Percentiles rank a stretch among this genome's conserved stretches.
Evolutionary conservation across 2,888 invertebrate species (phyloP).

Genomic region (Allolobophora icterica): DNA sequence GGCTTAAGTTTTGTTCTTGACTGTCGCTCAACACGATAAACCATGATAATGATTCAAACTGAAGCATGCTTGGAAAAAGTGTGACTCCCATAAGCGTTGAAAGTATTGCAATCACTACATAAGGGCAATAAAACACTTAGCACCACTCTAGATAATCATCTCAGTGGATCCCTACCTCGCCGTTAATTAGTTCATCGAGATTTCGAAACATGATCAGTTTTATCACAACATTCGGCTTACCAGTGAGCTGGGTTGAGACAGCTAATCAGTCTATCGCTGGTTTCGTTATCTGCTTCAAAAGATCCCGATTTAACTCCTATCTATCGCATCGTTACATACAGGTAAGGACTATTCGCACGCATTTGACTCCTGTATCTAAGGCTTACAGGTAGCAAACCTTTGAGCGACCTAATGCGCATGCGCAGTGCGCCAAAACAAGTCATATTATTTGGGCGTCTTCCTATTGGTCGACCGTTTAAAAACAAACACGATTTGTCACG

Average conservation of each 20-base stretch:
- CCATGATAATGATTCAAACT: not conserved
- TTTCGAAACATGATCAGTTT: not conserved
- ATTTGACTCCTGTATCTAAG: not conserved
- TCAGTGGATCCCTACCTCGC: not conserved
- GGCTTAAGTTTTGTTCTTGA: not conserved
- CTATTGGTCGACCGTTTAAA: not conserved
- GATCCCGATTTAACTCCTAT: not conserved
- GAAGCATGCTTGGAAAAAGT: not conserved
- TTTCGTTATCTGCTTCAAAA: slow-evolving; percentile 3
- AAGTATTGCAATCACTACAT: not conserved
- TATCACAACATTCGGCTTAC: not conserved
- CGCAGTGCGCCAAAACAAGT: not conserved
- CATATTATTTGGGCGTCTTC: not conserved
- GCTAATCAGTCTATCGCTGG: not conserved
- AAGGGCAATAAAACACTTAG: not conserved
- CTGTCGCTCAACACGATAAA: not conserved
- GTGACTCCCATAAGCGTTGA: not conserved
- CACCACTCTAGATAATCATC: not conserved
- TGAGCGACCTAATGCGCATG: slow-evolving; percentile 17
- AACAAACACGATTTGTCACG: not conserved
- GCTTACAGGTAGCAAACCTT: not conserved
- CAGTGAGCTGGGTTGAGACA: not conserved
- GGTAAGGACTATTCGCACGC: not conserved
- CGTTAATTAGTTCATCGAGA: not conserved
- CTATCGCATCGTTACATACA: not conserved